Evolutionary conservation across 2,113 vertebrate species (phyloP), one percentile per base, ranked within the genome.

Genomic region (Orientallactaga bullata): DNA sequence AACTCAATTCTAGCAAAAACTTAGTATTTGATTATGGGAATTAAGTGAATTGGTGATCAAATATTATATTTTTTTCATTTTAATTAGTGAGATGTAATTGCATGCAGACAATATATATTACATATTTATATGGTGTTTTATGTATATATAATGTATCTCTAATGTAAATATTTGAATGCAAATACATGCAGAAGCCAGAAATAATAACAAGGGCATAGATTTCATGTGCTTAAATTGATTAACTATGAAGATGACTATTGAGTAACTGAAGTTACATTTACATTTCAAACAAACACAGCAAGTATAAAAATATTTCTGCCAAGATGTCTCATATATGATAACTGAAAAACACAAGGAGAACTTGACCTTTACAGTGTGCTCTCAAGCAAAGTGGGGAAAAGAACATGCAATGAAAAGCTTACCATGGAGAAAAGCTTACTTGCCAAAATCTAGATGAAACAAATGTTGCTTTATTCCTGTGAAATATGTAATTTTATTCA

Each of bases 381-480:
- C 71, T 93, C 74, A 63, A 74, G 65, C 28, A 37, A 89, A 95
- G 32, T 89, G 73, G 65, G 88, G 66, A 86, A 94, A 92, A 82
- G 72, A 88, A 74, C 42, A 26, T 74, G 60, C 61, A 66, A 21
- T 88, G 30, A 77, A 88, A 93, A 92, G 8, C 71, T 18, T 60
- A 93, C 88, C 32, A 58, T 7, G n/a, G 39, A 79, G 37, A 42
- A 94, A 93, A 86, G 13, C 76, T 74, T 88, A 74, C 55, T 65
- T 82, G 55, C 37, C 35, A 92, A 94, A 94, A 90, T 82, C 35
- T 81, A 90, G 89, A 39, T 65, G 35, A 96, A 95, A 82, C 51
- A 20, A 92, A 69, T 42, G 61, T 35, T n/a, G n/a, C n/a, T n/a
- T n/a, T n/a, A n/a, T n/a, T 81, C 37, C 84, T 94, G 37, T 76